Base-by-base conservation (phyloP, 2,888 invertebrate genomes). In the Drosophila anceps region DNA sequence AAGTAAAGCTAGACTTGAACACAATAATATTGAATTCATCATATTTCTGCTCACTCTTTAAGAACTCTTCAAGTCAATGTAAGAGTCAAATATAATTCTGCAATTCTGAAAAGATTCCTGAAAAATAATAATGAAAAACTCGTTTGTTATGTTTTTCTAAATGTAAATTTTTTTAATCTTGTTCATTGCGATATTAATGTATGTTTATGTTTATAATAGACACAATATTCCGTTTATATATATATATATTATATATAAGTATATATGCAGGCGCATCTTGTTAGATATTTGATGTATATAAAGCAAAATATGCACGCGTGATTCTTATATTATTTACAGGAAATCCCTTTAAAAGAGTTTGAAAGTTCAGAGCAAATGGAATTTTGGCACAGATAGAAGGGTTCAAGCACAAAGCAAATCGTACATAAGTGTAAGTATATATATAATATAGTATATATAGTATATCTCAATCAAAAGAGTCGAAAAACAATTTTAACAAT, bases 161-260 rank as follows among this genome's bases (percentile, higher is more conserved):
- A 76, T 80, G 86, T 85, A 88, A 83, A 78, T 88, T 84, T 84
- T 82, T 87, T 84, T 70, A 80, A 76, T 81, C 69, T 69, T 81
- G 79, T 81, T 72, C 76, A 73, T 68, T 88, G 79, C 68, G 76
- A 62, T 79, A 81, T 81, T 74, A 50, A 70, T 82, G 73, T 75
- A 70, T 44, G 44, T 78, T 69, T 75, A 73, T 64, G 61, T 72
- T 69, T 79, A 66, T 69, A 69, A 82, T 82, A 83, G 79, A 83
- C 79, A 85, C 83, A 84, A 71, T 79, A 73, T 64, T 83, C 69
- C 58, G 62, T 75, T 75, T 71, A 70, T 69, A 69, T 65, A 54
- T 76, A 46, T 68, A 71, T 63, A 46, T 44, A 33, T 54, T 35
- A 37, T 55, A 67, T 64, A 68, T 68, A 55, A 68, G 64, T 78